Conservation (phyloP, 1,140 invertebrate species). For the Drosophila dunni region DNA sequence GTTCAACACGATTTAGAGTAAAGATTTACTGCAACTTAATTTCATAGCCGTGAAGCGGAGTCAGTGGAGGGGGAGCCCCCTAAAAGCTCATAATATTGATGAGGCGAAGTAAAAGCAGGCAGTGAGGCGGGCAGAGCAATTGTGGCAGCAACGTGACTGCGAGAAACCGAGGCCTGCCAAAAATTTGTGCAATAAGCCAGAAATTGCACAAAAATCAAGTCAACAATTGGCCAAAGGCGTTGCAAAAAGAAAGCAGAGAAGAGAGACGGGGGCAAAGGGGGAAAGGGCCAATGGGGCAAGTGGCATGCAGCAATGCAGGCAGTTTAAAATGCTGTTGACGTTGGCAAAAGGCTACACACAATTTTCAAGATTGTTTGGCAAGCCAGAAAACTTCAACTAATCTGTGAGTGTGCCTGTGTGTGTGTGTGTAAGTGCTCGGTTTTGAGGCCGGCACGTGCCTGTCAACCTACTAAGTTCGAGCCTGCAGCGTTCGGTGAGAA, state of each 20-base stretch:
- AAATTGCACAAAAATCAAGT: slow-evolving; percentile 79
- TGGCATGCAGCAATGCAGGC: slow-evolving; percentile 32
- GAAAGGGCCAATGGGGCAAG: neutral
- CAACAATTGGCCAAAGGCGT: slow-evolving; percentile 38
- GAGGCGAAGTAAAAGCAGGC: slow-evolving; percentile 25
- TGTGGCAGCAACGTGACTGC: slow-evolving; percentile 40
- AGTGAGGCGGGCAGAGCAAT: neutral
- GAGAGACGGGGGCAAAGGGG: neutral
- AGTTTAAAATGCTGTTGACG: slow-evolving; percentile 56
- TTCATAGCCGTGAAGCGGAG: slow-evolving; percentile 31
- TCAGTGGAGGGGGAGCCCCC: slow-evolving; percentile 7
- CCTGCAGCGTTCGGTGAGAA: slow-evolving; percentile 37
- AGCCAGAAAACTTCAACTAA: slow-evolving; percentile 20
- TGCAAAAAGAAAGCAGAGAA: slow-evolving; percentile 17
- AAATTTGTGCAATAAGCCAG: slow-evolving; percentile 75
- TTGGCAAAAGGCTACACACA: slow-evolving; percentile 49
- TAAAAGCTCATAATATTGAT: slow-evolving; percentile 70
- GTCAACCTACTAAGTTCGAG: slow-evolving; percentile 20
- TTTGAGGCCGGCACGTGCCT: slow-evolving; percentile 61
- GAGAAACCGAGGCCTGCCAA: slow-evolving; percentile 12
- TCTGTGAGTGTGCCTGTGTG: slow-evolving; percentile 16
- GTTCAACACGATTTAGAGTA: slow-evolving; percentile 32
- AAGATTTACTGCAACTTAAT: slow-evolving; percentile 73
- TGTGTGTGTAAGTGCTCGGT: slow-evolving; percentile 18
- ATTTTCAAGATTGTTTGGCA: slow-evolving; percentile 52